A percentile compares a stretch with the other conserved stretches of the same genome.
Conservation (phyloP, 2,888 invertebrate species). For the Nemoura dubitans region DNA sequence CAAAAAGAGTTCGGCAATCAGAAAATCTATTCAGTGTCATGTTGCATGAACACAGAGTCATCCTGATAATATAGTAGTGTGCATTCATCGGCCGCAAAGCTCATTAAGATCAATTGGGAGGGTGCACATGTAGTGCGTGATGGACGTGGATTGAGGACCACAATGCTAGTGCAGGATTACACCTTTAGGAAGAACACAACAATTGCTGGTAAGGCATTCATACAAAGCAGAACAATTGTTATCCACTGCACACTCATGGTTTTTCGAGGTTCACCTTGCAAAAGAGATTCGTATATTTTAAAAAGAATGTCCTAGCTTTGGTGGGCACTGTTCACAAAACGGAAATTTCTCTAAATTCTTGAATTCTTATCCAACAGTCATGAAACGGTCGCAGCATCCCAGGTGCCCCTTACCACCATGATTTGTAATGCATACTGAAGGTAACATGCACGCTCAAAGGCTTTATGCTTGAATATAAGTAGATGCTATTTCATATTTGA, state of each 20-base stretch:
- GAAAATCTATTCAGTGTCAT: background rate
- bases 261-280: no score
- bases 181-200: background rate
- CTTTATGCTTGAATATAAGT: background rate
- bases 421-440: background rate
- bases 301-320: no score
- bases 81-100: background rate
- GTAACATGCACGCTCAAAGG: background rate
- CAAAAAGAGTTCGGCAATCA: background rate
- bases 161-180: background rate
- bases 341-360: background rate
- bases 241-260: no score
- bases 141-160: background rate
- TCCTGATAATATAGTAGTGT: background rate
- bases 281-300: no score
- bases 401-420: background rate
- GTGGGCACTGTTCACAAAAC: no score
- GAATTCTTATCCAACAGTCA: background rate
- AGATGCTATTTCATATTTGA: constrained; percentile 12
- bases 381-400: background rate
- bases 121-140: background rate
- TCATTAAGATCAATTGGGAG: background rate
- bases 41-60: background rate
- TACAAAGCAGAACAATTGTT: background rate
- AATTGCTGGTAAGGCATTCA: background rate